Percentiles rank a stretch among this genome's conserved stretches.
Evolutionary conservation across 2,888 invertebrate genomes (phyloP).

Genomic region (Epinotia ramella): DNA sequence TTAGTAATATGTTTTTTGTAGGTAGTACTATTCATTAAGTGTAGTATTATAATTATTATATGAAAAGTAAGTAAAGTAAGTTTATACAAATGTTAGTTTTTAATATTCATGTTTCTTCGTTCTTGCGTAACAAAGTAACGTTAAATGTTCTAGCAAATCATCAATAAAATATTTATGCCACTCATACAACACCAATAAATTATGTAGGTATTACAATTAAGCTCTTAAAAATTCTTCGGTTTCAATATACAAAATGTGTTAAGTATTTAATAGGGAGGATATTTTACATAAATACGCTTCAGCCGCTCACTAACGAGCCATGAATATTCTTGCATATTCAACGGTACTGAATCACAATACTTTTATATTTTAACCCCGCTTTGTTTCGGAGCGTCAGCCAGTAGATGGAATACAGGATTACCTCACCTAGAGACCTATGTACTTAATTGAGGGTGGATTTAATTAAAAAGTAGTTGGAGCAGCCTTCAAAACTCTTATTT

Average conservation of each 20-base stretch:
- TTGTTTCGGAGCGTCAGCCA: conserved; percentile 28
- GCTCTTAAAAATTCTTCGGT: conserved; percentile 20
- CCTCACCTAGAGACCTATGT: conserved; percentile 11
- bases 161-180: not conserved
- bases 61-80: too few relatives aligned
- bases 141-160: not conserved
- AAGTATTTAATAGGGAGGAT: conserved; percentile 44
- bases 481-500: too few relatives aligned
- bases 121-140: too few relatives aligned
- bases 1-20: too few relatives aligned
- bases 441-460: conserved; percentile 11
- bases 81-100: too few relatives aligned
- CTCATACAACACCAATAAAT: not conserved
- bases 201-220: not conserved
- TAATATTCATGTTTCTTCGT: too few relatives aligned
- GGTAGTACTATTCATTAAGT: too few relatives aligned
- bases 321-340: conserved; percentile 50
- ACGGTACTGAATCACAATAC: conserved; percentile 46
- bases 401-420: conserved; percentile 28
- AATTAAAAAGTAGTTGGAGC: not conserved
- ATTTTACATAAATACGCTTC: conserved; percentile 45
- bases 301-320: conserved; percentile 48
- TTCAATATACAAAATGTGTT: conserved; percentile 43
- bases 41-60: too few relatives aligned
- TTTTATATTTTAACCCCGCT: conserved; percentile 46